Evolutionary conservation across 2,888 invertebrate species (phyloP).

Genomic region (Hyppa rectilinea): DNA sequence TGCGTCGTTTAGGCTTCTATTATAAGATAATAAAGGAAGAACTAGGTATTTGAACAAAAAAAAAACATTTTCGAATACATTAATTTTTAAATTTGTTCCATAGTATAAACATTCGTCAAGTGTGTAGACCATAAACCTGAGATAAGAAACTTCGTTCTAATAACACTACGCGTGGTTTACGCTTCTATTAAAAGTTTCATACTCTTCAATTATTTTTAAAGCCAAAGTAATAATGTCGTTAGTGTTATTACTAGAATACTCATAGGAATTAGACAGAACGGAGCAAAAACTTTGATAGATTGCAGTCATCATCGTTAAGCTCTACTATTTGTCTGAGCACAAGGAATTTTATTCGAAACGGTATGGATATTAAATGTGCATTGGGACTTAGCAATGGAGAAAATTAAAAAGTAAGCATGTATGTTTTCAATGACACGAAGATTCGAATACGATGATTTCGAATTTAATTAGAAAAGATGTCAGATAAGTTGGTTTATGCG

Average conservation of each 20-base stretch:
- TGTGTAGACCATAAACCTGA: too few relatives aligned
- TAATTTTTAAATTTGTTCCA: too few relatives aligned
- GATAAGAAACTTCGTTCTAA: too few relatives aligned
- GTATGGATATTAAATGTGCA: constrained; percentile 43
- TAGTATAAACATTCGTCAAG: too few relatives aligned
- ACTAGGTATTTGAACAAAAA: too few relatives aligned
- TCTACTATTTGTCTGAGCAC: constrained; percentile 41
- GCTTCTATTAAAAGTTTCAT: constrained; percentile 17
- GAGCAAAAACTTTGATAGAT: constrained; percentile 52
- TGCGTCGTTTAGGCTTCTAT: too few relatives aligned
- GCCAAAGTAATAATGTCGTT: constrained; percentile 31
- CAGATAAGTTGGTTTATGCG: too few relatives aligned
- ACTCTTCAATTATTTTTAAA: constrained; percentile 10
- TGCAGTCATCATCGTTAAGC: constrained; percentile 52
- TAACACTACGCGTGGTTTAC: too few relatives aligned
- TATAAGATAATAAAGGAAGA: too few relatives aligned
- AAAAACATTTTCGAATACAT: too few relatives aligned
- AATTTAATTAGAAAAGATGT: background rate
- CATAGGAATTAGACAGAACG: constrained; percentile 50
- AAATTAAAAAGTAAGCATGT: background rate
- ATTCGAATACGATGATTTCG: background rate
- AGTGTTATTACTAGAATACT: constrained; percentile 41
- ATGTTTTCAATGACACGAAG: background rate
- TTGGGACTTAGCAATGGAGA: background rate
- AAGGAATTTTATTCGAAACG: constrained; percentile 35